Evolutionary conservation across 1,140 invertebrate genomes (phyloP).

Genomic region (Drosophila tsacasi): DNA sequence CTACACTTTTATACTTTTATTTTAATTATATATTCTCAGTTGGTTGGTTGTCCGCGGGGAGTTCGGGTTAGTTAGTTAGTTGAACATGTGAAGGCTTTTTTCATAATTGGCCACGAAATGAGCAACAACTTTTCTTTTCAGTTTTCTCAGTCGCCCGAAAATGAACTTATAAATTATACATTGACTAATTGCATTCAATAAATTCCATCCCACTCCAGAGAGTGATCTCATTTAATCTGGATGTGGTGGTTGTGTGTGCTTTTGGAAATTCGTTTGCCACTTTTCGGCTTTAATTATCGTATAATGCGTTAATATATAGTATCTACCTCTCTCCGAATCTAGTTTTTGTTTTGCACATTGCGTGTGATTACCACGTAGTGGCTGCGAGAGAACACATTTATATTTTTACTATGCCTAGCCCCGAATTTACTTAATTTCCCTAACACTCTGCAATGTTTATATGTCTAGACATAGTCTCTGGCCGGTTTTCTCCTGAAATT

Average conservation of each 20-base stretch:
- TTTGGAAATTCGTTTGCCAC: not conserved
- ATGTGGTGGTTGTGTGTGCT: not conserved
- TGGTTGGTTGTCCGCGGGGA: constrained; percentile 20
- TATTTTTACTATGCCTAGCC: constrained; percentile 29
- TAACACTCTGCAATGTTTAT: constrained; percentile 12
- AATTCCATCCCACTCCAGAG: constrained; percentile 8
- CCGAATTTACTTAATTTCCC: constrained; percentile 21
- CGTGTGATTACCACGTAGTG: constrained; percentile 3
- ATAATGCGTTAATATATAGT: constrained; percentile 52
- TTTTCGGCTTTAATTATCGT: constrained; percentile 50
- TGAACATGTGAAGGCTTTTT: constrained; percentile 34
- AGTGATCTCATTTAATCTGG: constrained; percentile 28
- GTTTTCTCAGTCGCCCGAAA: constrained; percentile 4
- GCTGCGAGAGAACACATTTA: constrained; percentile 8
- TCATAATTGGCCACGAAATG: constrained; percentile 39
- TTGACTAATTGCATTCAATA: constrained; percentile 31
- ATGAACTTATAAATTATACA: constrained; percentile 36
- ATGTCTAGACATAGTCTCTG: constrained; percentile 18
- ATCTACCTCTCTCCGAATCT: not conserved
- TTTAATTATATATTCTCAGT: constrained; percentile 52
- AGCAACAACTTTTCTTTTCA: constrained; percentile 30
- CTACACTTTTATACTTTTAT: constrained; percentile 28
- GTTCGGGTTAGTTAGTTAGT: constrained; percentile 3
- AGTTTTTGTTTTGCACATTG: constrained; percentile 45
- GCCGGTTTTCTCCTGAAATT: constrained; percentile 5